Evolutionary conservation across 2,888 invertebrate genomes (phyloP).

Genomic region (Caradrina clavipalpis): DNA sequence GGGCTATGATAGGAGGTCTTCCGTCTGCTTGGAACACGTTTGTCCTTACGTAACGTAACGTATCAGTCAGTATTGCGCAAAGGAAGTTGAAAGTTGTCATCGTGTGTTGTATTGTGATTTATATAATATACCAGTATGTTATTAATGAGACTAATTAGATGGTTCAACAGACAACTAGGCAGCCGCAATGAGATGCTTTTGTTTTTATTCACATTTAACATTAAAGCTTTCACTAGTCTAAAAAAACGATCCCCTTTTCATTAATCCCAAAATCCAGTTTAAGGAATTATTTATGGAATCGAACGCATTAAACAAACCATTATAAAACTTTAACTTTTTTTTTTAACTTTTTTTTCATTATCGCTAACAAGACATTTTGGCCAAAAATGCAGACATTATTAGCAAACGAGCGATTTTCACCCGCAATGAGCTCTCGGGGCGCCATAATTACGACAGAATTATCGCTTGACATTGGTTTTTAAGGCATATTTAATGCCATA

Average conservation of each 20-base stretch:
- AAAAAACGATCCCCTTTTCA: constrained; percentile 3
- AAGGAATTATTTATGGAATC: constrained; percentile 29
- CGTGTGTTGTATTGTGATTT: constrained; percentile 60
- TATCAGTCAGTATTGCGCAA: constrained; percentile 61
- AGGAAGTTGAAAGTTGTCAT: constrained; percentile 67
- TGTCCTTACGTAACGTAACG: constrained; percentile 61
- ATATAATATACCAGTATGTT: constrained; percentile 45
- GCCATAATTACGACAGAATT: constrained; percentile 75
- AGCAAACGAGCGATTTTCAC: constrained; percentile 71
- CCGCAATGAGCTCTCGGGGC: constrained; percentile 69
- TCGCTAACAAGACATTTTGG: constrained; percentile 45
- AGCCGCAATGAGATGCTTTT: not conserved
- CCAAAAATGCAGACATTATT: constrained; percentile 66
- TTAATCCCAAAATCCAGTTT: constrained; percentile 14
- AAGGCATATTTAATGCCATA: constrained; percentile 75
- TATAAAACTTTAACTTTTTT: constrained; percentile 49
- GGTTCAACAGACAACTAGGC: constrained; percentile 19
- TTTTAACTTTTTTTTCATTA: too few species aligned
- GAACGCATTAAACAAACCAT: constrained; percentile 10
- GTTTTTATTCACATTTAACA: constrained; percentile 7
- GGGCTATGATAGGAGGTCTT: constrained; percentile 40
- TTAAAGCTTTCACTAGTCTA: constrained; percentile 17
- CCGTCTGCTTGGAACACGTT: constrained; percentile 35
- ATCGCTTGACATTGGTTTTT: constrained; percentile 75
- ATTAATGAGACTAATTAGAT: constrained; percentile 57